Conservation (phyloP, 2,797 vertebrate genomes). For the Parambassis ranga region DNA sequence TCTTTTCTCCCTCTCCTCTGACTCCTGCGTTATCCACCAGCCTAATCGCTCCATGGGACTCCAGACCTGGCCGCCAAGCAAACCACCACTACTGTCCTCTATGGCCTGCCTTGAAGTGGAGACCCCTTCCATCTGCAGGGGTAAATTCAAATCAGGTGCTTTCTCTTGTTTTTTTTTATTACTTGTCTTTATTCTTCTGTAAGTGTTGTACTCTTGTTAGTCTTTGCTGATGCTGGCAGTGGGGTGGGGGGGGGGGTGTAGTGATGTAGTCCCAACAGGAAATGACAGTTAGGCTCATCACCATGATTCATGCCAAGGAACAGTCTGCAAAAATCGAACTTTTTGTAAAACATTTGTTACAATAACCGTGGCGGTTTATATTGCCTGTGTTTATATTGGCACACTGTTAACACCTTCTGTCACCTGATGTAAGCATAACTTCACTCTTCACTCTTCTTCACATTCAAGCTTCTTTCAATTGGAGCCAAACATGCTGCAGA, state of each 20-base stretch:
- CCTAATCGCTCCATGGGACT: conserved; percentile 78
- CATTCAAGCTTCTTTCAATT: conserved; percentile 10
- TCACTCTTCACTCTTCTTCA: conserved; percentile 1
- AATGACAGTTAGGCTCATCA: conserved; percentile 54
- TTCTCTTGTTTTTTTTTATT: not conserved
- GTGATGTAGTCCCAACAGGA: conserved; percentile 51
- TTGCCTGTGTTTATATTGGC: conserved; percentile 11
- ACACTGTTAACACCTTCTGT: conserved; percentile 3
- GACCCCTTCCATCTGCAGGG: conserved; percentile 78
- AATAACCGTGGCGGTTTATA: no score
- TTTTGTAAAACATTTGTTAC: no score
- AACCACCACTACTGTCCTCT: conserved; percentile 61
- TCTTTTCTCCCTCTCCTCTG: conserved; percentile 57
- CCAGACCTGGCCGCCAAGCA: conserved; percentile 71
- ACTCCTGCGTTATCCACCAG: conserved; percentile 48
- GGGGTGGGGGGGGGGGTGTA: not conserved
- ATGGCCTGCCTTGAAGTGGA: conserved; percentile 83
- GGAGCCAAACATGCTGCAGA: conserved; percentile 10
- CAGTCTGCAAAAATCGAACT: no score
- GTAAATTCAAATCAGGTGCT: conserved; percentile 65
- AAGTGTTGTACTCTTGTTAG: not conserved
- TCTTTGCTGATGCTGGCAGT: conserved; percentile 2
- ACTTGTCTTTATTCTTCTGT: not conserved
- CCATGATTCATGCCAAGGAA: conserved; percentile 39
- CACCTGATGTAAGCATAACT: conserved; percentile 16